Evolutionary conservation across 64 coral and sea anemone genomes (phyloP).

Genomic region (Platygyra sinensis): DNA sequence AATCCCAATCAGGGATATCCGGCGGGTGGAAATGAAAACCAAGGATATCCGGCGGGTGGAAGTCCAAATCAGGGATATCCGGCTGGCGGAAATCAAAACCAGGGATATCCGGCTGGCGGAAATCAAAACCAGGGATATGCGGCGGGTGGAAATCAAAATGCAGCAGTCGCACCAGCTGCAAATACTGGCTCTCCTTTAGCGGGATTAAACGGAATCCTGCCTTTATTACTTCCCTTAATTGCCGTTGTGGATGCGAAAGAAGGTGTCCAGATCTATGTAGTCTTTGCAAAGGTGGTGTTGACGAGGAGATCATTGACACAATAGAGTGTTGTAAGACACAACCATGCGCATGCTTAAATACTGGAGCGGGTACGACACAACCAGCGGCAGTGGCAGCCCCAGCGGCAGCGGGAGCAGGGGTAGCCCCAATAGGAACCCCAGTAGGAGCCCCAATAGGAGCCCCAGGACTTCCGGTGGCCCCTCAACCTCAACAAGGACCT

Average conservation of each 20-base stretch:
- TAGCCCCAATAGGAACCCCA: neutral
- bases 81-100: conserved; percentile 1
- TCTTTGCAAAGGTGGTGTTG: conserved; percentile 26
- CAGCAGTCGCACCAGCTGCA: neutral
- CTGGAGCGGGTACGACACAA: neutral
- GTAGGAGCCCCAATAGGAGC: neutral
- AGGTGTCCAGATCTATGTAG: conserved; percentile 28
- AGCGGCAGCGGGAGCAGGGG: neutral
- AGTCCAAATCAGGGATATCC: conserved; percentile 8
- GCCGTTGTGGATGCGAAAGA: conserved; percentile 22
- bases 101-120: neutral
- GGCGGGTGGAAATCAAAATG: neutral
- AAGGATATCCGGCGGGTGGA: neutral
- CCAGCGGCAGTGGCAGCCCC: neutral
- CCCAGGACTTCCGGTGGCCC: neutral
- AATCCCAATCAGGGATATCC: neutral
- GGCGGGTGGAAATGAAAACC: conserved; percentile 1
- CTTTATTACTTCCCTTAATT: conserved; percentile 22
- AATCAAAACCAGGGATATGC: too few relatives aligned
- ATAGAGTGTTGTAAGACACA: conserved; percentile 27
- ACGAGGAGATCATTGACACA: conserved; percentile 35
- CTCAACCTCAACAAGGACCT: neutral
- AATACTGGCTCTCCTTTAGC: neutral
- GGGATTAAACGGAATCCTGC: neutral
- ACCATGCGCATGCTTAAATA: neutral